A percentile compares a stretch with the other conserved stretches of the same genome.
Conservation (phyloP, 1,140 invertebrate genomes). For the Bombus huntii region DNA sequence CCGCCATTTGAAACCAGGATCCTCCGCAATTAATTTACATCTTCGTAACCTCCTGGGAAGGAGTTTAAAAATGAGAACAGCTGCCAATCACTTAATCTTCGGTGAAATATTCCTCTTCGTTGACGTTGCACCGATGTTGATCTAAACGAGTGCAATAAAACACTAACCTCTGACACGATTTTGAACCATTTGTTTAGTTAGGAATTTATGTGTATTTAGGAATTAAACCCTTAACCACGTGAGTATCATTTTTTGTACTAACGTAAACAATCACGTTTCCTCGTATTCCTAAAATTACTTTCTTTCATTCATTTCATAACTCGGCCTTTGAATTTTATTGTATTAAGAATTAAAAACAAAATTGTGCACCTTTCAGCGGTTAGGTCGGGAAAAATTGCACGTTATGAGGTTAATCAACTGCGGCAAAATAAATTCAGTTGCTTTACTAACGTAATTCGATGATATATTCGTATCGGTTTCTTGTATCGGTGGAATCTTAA, state of each 20-base stretch:
- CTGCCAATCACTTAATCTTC: neutral
- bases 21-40: neutral
- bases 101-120: neutral
- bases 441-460: neutral
- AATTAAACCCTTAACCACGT: no score
- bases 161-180: slow-evolving; percentile 34
- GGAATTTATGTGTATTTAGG: no score
- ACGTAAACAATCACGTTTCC: no score
- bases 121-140: neutral
- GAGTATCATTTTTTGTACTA: no score
- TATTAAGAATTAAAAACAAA: no score
- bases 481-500: slow-evolving; percentile 11
- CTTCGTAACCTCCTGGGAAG: neutral
- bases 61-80: neutral
- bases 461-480: neutral
- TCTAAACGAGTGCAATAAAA: slow-evolving; percentile 37
- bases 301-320: no score
- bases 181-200: neutral
- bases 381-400: neutral
- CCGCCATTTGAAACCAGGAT: neutral
- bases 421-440: neutral
- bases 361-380: no score
- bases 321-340: no score
- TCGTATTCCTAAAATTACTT: no score
- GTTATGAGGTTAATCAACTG: no score